Conservation (phyloP, 2,113 vertebrate species). For the Nymphicus hollandicus region DNA sequence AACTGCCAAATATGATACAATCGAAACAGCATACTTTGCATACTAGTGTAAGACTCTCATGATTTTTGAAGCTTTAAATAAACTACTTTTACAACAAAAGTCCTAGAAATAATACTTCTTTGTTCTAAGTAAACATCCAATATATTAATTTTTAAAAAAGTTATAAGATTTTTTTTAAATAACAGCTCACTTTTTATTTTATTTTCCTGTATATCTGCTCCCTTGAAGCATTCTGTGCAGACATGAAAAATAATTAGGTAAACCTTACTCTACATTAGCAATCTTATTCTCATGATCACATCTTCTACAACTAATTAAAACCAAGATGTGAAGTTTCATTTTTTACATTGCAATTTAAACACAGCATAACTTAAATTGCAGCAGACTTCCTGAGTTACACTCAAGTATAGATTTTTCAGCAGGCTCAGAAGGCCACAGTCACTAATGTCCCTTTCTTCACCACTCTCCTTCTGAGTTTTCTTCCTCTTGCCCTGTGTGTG, state of each 20-base stretch:
- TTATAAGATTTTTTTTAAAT: background rate
- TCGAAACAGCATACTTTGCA: background rate
- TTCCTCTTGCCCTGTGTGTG: background rate
- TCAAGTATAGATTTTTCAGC: background rate
- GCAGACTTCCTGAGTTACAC: background rate
- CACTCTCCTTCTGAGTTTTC: background rate
- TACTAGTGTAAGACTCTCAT: rapidly evolving
- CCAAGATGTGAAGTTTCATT: background rate
- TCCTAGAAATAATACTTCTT: background rate
- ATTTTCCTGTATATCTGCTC: background rate
- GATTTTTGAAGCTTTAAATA: background rate
- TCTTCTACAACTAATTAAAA: background rate
- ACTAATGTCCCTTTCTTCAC: background rate
- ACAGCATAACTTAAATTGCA: background rate
- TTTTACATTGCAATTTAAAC: background rate
- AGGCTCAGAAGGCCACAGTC: background rate
- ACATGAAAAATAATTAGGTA: background rate
- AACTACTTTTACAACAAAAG: background rate
- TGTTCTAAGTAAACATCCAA: background rate
- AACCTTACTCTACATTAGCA: background rate
- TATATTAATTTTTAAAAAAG: rapidly evolving
- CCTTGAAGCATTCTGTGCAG: background rate
- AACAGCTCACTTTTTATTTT: background rate
- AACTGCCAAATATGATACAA: background rate
- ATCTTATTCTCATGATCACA: background rate